phyloP scores from a whole-genome alignment of 1,140 invertebrate species.

The Heterodera schachtii region DNA sequence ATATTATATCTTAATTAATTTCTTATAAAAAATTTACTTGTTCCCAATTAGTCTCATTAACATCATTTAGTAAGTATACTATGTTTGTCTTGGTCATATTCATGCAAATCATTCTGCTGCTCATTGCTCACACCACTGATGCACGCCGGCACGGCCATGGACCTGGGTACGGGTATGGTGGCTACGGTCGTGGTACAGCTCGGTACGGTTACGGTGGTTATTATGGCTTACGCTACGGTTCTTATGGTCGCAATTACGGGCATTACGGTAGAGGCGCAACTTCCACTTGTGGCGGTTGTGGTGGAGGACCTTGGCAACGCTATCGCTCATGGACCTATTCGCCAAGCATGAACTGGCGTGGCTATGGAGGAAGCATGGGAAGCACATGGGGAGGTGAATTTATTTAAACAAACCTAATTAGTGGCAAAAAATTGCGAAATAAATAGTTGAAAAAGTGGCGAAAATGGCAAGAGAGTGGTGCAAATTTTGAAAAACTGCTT shows the following conservation, averaged over 20 bases:
- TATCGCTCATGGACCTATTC: not conserved
- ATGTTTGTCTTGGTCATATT: too few species aligned
- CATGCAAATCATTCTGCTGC: not conserved
- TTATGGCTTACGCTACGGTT: not conserved
- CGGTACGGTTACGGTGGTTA: not conserved
- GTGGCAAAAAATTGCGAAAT: not conserved
- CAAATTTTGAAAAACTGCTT: too few species aligned
- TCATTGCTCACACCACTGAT: not conserved
- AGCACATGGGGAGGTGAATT: not conserved
- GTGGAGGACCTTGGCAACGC: not conserved
- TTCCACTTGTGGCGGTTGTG: too few species aligned
- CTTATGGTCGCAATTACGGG: too few species aligned
- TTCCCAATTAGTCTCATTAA: too few species aligned
- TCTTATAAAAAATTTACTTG: too few species aligned
- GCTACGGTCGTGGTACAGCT: not conserved
- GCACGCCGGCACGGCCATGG: too few species aligned
- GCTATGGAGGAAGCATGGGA: not conserved
- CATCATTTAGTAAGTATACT: too few species aligned
- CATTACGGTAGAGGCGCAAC: not conserved
- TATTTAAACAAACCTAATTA: not conserved
- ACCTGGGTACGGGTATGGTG: not conserved
- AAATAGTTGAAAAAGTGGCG: too few species aligned
- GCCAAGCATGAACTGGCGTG: not conserved
- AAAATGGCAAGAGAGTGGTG: too few species aligned
- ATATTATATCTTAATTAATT: too few species aligned